Evolutionary conservation across 2,113 vertebrate genomes (phyloP).

Genomic region (Rhodinocichla rosea): DNA sequence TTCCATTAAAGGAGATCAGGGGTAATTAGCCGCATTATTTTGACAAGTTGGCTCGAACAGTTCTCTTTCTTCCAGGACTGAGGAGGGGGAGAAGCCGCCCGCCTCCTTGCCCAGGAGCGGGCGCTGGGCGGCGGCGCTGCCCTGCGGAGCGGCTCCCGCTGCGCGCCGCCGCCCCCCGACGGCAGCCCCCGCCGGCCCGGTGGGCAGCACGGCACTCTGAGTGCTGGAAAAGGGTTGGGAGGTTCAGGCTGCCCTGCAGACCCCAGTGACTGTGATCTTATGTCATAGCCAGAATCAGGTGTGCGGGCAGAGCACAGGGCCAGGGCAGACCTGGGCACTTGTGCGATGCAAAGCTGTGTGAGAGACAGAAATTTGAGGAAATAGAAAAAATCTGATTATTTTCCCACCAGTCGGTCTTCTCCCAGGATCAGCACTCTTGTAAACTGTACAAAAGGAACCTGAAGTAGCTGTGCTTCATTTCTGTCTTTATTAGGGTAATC

Average conservation of each 20-base stretch:
- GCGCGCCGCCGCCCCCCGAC: neutral
- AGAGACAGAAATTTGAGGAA: neutral
- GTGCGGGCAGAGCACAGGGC: neutral
- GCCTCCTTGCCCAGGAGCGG: neutral
- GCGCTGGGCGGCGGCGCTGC: neutral
- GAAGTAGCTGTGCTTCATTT: neutral
- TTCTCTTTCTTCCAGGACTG: constrained; percentile 60
- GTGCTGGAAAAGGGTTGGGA: too few species aligned
- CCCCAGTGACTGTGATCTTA: neutral
- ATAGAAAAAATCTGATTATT: neutral
- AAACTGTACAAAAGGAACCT: neutral
- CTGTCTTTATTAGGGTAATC: neutral
- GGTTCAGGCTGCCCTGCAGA: neutral
- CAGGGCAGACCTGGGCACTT: neutral
- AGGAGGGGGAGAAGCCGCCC: constrained; percentile 23
- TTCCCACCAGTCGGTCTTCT: neutral
- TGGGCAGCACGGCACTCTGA: neutral
- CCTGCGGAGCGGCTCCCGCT: neutral
- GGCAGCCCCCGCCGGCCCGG: neutral
- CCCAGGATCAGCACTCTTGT: neutral
- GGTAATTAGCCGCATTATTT: constrained; percentile 85
- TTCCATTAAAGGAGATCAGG: constrained; percentile 81
- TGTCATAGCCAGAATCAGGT: neutral
- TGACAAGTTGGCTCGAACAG: constrained; percentile 79
- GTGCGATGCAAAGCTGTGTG: rapidly evolving